Base-by-base conservation (phyloP, 1,140 invertebrate genomes). In the Drosophila lowei region DNA sequence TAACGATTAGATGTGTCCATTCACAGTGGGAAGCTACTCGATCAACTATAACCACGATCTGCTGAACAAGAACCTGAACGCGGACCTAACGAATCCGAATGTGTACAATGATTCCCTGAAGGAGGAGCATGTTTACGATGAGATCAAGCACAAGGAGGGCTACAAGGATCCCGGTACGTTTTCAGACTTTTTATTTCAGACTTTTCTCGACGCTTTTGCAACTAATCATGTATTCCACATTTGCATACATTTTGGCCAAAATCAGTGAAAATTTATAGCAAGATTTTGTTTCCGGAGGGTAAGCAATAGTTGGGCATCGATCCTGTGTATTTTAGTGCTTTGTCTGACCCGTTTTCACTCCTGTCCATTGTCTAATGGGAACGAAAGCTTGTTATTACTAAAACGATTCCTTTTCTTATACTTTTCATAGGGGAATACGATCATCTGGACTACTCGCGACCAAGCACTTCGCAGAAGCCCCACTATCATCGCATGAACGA, bases 41-140 rank as follows among this genome's bases (percentile, higher is more conserved):
- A 68, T 91, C 13, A 83, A 91, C 53, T 95, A 94, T 64, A 93
- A 95, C 77, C 92, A 94, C 9, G 84, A 93, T 30, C 92, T 93
- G 49, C 92, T 93, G 0, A 70, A 95, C 42, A 97, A 97, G 89
- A 97, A 97, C 86, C 93, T 94, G 79, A 96, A 97, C 72, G 96
- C 96, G 0, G 96, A 97, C 91, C 89, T 94, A 7, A 95, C 94
- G 5, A 97, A 97, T 92, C 96, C 96, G 1, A 97, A 97, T 83
- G 93, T 98, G 7, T 98, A 97, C 84, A 94, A 97, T 63, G 95
- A 95, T 68, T 47, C 77, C 0, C 92, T 94, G 48, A 94, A 94
- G 43, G 93, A 94, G 52, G 96, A 98, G 72, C 97, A 98, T 89
- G 94, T 98, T 1, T 98, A 98, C 84, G 97, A 97, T 91, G 97